Conservation (phyloP, 2,888 invertebrate species). For the Ennomos fuscantarius region DNA sequence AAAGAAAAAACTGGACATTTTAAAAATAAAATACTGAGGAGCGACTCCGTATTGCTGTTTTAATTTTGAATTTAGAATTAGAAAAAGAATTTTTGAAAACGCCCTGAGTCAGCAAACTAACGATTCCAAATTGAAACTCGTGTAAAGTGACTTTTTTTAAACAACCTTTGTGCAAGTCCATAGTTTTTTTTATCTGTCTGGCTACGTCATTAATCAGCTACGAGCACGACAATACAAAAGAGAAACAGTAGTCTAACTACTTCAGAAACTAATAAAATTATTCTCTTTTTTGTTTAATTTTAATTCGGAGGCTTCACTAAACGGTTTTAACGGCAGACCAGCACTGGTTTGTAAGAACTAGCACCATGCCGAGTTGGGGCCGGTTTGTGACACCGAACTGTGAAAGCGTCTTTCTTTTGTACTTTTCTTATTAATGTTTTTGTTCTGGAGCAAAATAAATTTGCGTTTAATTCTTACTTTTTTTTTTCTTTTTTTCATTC, state of each 20-base stretch:
- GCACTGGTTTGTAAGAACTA: no score
- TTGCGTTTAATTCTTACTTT: no score
- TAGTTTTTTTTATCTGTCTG: slow-evolving; percentile 29
- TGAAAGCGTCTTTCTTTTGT: no score
- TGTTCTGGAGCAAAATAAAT: no score
- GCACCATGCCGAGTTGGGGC: no score
- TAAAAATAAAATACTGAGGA: slow-evolving; percentile 7
- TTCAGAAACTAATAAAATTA: no score
- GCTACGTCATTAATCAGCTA: slow-evolving; percentile 59
- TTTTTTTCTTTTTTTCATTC: no score
- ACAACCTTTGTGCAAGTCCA: slow-evolving; percentile 30
- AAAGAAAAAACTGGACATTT: not conserved
- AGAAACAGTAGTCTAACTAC: slow-evolving; percentile 2
- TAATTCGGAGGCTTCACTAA: no score
- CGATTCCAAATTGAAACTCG: slow-evolving; percentile 43
- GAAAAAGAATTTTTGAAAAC: slow-evolving; percentile 14
- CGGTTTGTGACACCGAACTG: no score
- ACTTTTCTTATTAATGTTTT: no score
- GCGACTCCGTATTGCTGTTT: not conserved
- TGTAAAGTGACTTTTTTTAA: slow-evolving; percentile 44
- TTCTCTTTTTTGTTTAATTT: no score
- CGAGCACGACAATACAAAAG: slow-evolving; percentile 34
- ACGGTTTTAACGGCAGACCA: no score
- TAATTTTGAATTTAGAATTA: slow-evolving; percentile 16
- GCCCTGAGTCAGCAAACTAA: slow-evolving; percentile 32